A percentile compares a stretch with the other conserved stretches of the same genome.
These are phyloP conservation scores for Galeruca laticollis DNA, from an alignment of 2,888 invertebrate genomes.

Conservation along the genomic window DNA sequence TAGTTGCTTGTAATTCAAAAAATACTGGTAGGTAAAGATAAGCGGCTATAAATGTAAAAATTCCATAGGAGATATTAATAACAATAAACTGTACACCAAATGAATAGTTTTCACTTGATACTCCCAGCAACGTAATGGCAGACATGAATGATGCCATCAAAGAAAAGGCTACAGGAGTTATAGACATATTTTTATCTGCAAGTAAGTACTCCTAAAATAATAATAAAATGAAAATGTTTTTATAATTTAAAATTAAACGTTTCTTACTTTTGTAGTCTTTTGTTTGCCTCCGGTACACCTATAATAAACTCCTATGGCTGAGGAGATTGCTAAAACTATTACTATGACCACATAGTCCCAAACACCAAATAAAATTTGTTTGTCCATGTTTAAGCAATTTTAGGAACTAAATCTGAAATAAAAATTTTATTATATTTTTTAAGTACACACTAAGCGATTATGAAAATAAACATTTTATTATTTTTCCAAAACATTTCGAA, in stretches of 20 bases:
- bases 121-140: slow-evolving; percentile 88
- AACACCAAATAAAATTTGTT: slow-evolving; percentile 68
- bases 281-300: slow-evolving; percentile 88
- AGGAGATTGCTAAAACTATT: slow-evolving; percentile 77
- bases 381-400: slow-evolving; percentile 17
- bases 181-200: slow-evolving; percentile 84
- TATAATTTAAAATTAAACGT: background rate
- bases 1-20: slow-evolving; percentile 84
- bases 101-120: slow-evolving; percentile 88
- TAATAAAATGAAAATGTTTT: slow-evolving; percentile 16
- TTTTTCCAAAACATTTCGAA: too few relatives aligned
- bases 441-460: too few relatives aligned
- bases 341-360: slow-evolving; percentile 84
- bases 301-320: slow-evolving; percentile 86
- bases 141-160: slow-evolving; percentile 96
- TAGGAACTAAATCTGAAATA: slow-evolving; percentile 11
- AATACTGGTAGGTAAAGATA: slow-evolving; percentile 88
- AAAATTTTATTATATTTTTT: too few relatives aligned
- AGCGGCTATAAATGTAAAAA: slow-evolving; percentile 83
- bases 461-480: too few relatives aligned
- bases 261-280: slow-evolving; percentile 80
- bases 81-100: slow-evolving; percentile 85
- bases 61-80: slow-evolving; percentile 80
- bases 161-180: slow-evolving; percentile 86
- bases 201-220: slow-evolving; percentile 81